Base-by-base conservation (phyloP, 2,113 vertebrate genomes). In the Rhynchomys soricoides region DNA sequence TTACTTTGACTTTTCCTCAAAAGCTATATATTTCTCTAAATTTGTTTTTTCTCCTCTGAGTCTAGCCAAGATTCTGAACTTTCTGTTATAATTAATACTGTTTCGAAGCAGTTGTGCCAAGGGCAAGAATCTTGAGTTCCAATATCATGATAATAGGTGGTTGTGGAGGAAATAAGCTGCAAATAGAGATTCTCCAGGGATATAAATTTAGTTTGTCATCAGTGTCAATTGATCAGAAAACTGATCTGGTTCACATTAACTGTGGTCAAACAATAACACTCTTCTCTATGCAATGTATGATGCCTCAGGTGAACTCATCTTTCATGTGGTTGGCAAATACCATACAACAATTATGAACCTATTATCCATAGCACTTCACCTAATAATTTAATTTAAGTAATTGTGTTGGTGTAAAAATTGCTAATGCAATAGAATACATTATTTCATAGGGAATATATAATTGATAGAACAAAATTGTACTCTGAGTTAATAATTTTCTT, bases 81-180 rank as follows among this genome's bases (percentile, higher is more conserved):
- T 90, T 79, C 24, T 68, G 8, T 73, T 86, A 26, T 93, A 89
- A 86, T 91, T 94, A 92, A 71, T 75, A 10, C 17, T 78, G 17
- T 78, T 77, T 86, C 68, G 55, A 55, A 93, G 70, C n/a, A 43
- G 40, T 75, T 86, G 19, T 81, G 7, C 5, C 87, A 50, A 74
- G 4, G 29, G 6, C 57, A 22, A 89, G 86, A 86, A 62, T 37
- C 22, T 37, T 79, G 52, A 74, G 22, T 48, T 2, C 34, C 59
- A 52, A 82, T 45, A 9, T 40, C 7, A 55, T 59, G 1, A 5
- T 31, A 48, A 40, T 68, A 40, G 34, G 12, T 86, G 5, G 4
- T 83, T n/a, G 2, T 34, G 37, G 50, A 73, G 6, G 1, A 93
- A 96, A 74, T 37, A 17, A 34, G 5, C 48, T 17, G 48, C 21